phyloP scores from a whole-genome alignment of 2,888 invertebrate species.

The Hyppa rectilinea region DNA sequence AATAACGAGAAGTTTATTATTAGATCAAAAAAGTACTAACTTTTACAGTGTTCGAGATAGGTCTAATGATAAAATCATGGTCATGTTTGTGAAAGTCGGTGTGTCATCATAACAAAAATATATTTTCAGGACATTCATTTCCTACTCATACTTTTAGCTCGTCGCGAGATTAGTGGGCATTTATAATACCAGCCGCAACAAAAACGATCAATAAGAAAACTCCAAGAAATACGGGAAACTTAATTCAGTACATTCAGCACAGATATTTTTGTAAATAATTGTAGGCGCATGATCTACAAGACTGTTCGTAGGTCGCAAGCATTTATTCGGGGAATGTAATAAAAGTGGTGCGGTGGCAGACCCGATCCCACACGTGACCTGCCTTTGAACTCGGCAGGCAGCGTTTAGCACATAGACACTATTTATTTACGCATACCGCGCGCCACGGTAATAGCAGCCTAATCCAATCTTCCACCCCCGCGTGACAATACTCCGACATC shows the following conservation, averaged over 20 bases:
- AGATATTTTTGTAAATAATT: constrained; percentile 60
- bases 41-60: background rate
- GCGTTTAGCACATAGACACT: constrained; percentile 75
- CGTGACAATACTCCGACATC: constrained; percentile 49
- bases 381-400: constrained; percentile 74
- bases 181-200: background rate
- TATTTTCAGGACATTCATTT: background rate
- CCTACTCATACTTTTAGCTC: background rate
- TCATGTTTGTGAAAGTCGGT: background rate
- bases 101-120: background rate
- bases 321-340: constrained; percentile 87
- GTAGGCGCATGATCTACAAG: constrained; percentile 64
- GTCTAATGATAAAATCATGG: background rate
- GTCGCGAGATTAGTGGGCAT: background rate
- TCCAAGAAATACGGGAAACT: constrained; percentile 5
- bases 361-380: constrained; percentile 81
- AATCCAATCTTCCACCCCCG: constrained; percentile 70
- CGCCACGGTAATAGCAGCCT: constrained; percentile 73
- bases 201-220: background rate
- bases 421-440: constrained; percentile 81
- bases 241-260: constrained; percentile 19
- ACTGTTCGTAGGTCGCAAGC: constrained; percentile 72
- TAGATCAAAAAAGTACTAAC: constrained; percentile 9
- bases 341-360: constrained; percentile 80
- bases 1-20: constrained; percentile 6